phyloP scores from a whole-genome alignment of 37 sponge, comb jelly and placozoan genomes.

The Crambe crambe region DNA sequence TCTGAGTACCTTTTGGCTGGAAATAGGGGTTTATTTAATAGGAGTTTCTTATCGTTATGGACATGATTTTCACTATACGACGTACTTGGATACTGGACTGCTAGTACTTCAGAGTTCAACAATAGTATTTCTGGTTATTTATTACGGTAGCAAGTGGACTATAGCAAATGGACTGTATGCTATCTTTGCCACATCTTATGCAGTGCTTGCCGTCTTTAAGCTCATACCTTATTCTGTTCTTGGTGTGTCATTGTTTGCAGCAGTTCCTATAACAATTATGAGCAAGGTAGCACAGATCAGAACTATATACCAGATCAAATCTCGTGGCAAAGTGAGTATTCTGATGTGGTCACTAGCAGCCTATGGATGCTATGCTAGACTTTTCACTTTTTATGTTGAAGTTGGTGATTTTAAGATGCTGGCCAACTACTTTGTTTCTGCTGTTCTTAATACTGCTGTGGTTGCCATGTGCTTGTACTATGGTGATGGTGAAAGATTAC shows the following conservation, averaged over 20 bases:
- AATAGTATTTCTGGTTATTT: conserved; percentile 3
- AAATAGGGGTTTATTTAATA: conserved; percentile 29
- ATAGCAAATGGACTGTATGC: neutral
- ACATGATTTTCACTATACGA: neutral
- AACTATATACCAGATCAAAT: conserved; percentile 26
- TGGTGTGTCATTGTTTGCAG: neutral
- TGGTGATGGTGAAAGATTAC: neutral
- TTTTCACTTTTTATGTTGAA: neutral
- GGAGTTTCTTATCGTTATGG: conserved; percentile 11
- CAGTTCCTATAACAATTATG: conserved; percentile 15
- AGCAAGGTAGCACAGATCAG: conserved; percentile 37
- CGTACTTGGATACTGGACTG: neutral
- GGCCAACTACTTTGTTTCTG: neutral
- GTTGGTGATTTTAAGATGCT: neutral
- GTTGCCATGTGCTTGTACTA: conserved; percentile 2
- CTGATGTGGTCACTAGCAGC: conserved; percentile 17
- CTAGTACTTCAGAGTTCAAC: conserved; percentile 6
- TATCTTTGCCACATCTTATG: neutral
- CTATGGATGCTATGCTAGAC: conserved; percentile 4
- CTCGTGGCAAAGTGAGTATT: conserved; percentile 29
- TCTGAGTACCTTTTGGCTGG: conserved; percentile 29
- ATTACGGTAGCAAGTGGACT: conserved; percentile 2
- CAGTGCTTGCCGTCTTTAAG: neutral
- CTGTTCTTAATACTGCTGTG: neutral
- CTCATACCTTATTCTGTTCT: neutral